Conservation (phyloP, 1,140 invertebrate genomes). For the Lysiphlebus fabarum region DNA sequence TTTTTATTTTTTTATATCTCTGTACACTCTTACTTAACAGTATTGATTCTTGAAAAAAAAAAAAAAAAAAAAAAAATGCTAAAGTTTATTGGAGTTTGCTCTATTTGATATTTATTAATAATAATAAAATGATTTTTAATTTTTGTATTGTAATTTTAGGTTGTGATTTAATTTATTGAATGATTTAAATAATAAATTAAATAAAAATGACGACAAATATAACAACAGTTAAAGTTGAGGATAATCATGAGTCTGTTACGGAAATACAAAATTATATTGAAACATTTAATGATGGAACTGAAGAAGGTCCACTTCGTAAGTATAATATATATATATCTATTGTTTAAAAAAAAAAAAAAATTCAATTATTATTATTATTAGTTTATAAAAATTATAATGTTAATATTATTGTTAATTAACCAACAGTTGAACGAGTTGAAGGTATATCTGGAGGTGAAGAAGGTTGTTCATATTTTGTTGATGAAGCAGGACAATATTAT, state of each 20-base stretch:
- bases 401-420: too few species aligned
- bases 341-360: slow-evolving; percentile 17
- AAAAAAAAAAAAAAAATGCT: too few species aligned
- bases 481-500: slow-evolving; percentile 75
- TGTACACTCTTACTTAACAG: too few species aligned
- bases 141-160: too few species aligned
- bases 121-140: too few species aligned
- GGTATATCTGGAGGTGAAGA: slow-evolving; percentile 60
- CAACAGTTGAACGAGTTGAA: slow-evolving; percentile 54
- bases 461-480: slow-evolving; percentile 71
- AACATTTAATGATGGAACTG: slow-evolving; percentile 83
- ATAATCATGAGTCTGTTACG: slow-evolving; percentile 59
- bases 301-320: slow-evolving; percentile 59
- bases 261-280: slow-evolving; percentile 81
- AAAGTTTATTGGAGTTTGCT: too few species aligned
- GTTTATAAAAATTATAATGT: slow-evolving; percentile 2
- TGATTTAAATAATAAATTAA: slow-evolving; percentile 1
- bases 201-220: slow-evolving; percentile 48
- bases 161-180: slow-evolving; percentile 23
- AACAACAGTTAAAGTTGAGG: slow-evolving; percentile 50
- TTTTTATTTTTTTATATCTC: too few species aligned
- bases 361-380: neutral
- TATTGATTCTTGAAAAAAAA: too few species aligned
- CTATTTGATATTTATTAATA: too few species aligned
- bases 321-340: slow-evolving; percentile 25